phyloP scores from a whole-genome alignment of 2,113 vertebrate genomes.

The Pimephales promelas region DNA sequence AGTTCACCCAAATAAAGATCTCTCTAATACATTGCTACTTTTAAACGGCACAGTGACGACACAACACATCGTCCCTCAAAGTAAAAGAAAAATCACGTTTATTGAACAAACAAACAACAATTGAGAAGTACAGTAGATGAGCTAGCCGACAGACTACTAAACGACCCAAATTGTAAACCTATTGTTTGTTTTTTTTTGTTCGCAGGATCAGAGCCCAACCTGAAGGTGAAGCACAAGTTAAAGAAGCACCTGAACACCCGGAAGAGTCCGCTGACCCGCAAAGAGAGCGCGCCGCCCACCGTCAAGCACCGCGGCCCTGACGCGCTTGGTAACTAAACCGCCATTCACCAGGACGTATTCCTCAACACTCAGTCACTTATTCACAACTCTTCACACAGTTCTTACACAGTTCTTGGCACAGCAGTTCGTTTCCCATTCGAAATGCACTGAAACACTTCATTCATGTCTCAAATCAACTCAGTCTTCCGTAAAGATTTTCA shows the following conservation, averaged over 20 bases:
- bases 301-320: conserved; percentile 84
- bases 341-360: too few relatives aligned
- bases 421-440: too few relatives aligned
- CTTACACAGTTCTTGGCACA: too few relatives aligned
- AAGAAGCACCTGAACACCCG: conserved; percentile 87
- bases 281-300: conserved; percentile 91
- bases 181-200: neutral
- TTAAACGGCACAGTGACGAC: neutral
- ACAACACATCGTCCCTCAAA: neutral
- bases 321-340: conserved; percentile 76
- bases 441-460: too few relatives aligned
- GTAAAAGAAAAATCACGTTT: neutral
- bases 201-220: conserved; percentile 91
- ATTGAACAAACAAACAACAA: neutral
- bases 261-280: conserved; percentile 88
- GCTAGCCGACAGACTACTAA: neutral
- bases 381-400: too few relatives aligned
- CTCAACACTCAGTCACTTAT: too few relatives aligned
- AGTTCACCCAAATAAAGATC: too few relatives aligned
- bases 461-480: too few relatives aligned
- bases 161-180: neutral
- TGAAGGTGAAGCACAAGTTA: conserved; percentile 85
- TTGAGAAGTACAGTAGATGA: neutral
- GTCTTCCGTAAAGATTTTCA: too few relatives aligned
- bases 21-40: neutral